Conservation (phyloP, 2,888 invertebrate species). For the Liodrosophila aerea region DNA sequence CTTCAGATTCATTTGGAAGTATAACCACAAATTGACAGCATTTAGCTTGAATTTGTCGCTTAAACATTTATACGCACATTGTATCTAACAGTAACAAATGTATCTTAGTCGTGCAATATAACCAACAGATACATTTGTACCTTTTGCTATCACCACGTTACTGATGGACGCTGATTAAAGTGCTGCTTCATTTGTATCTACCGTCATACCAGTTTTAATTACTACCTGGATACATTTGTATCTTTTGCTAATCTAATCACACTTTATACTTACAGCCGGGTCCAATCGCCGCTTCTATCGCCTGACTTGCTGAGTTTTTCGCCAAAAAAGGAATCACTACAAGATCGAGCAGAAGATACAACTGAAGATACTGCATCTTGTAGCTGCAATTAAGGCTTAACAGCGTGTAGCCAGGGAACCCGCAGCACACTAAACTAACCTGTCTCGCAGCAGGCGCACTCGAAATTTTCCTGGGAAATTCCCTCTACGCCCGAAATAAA, state of each 20-base stretch:
- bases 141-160: too few relatives aligned
- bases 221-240: constrained; percentile 5
- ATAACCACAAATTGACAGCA: too few relatives aligned
- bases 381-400: constrained; percentile 46
- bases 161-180: too few relatives aligned
- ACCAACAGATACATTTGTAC: constrained; percentile 15
- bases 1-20: too few relatives aligned
- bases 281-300: constrained; percentile 41
- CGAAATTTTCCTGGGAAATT: constrained; percentile 38
- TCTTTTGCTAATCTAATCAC: constrained; percentile 42
- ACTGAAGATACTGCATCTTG: constrained; percentile 17
- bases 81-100: not conserved
- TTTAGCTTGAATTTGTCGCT: too few relatives aligned
- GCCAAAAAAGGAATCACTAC: constrained; percentile 30
- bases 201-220: too few relatives aligned
- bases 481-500: constrained; percentile 7
- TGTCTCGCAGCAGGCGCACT: constrained; percentile 39
- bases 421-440: constrained; percentile 20
- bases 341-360: constrained; percentile 4
- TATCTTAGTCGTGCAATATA: not conserved
- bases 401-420: constrained; percentile 34
- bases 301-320: constrained; percentile 39
- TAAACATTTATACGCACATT: too few relatives aligned
- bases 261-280: not conserved
- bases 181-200: too few relatives aligned